These are phyloP conservation scores for Formicarius rufipectus DNA, from an alignment of 2,113 vertebrate species.

Conservation along the genomic window DNA sequence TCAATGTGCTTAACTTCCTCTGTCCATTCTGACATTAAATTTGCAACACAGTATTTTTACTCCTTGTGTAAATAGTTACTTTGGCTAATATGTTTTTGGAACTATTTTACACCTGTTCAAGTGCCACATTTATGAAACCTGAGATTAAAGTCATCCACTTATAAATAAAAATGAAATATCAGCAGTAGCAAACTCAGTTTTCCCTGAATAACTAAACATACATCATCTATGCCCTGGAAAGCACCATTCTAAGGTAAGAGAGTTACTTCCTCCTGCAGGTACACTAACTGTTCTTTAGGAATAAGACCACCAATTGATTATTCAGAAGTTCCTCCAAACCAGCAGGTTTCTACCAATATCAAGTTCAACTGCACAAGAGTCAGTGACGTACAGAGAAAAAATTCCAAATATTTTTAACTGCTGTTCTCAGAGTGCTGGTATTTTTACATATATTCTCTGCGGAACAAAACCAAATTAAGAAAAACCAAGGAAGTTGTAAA, in stretches of 20 bases:
- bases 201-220: background rate
- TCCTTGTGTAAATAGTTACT: slow-evolving; percentile 32
- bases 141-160: background rate
- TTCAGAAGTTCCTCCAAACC: background rate
- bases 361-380: background rate
- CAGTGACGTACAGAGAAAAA: background rate
- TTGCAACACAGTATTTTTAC: background rate
- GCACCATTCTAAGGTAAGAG: background rate
- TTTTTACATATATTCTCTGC: background rate
- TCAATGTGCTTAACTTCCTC: background rate
- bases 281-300: background rate
- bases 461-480: background rate
- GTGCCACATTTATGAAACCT: background rate
- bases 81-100: slow-evolving; percentile 2
- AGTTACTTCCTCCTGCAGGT: background rate
- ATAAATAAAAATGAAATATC: background rate
- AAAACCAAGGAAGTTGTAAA: background rate
- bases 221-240: background rate
- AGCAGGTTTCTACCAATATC: background rate
- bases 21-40: background rate
- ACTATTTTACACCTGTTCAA: background rate
- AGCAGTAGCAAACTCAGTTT: background rate
- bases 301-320: background rate
- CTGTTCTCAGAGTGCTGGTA: background rate
- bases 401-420: background rate